These are phyloP conservation scores for Mus musculus DNA, from an alignment of 2,113 vertebrate genomes.

Conservation along the genomic window DNA sequence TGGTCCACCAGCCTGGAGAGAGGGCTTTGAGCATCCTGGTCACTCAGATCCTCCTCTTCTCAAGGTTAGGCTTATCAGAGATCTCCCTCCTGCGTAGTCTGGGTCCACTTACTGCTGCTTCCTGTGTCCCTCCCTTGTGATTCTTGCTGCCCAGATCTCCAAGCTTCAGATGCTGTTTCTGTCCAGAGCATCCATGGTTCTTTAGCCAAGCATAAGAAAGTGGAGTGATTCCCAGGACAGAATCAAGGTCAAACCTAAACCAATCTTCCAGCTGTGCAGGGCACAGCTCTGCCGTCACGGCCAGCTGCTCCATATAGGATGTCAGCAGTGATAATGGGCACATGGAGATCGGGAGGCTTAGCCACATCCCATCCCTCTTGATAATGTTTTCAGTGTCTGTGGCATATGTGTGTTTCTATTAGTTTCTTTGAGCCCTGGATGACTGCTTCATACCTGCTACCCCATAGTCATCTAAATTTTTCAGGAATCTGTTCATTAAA, in stretches of 20 bases:
- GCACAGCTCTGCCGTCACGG: neutral
- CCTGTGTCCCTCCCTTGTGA: neutral
- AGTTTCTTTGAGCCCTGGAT: neutral
- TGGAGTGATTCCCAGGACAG: neutral
- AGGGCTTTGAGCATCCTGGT: neutral
- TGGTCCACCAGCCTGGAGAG: neutral
- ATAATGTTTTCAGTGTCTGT: neutral
- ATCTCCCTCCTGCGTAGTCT: neutral
- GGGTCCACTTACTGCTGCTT: too few species aligned
- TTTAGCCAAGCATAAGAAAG: neutral
- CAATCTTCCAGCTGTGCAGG: neutral
- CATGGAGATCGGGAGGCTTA: neutral
- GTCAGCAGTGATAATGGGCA: neutral
- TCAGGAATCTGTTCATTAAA: neutral
- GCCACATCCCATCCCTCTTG: rapidly evolving
- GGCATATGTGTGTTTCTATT: neutral
- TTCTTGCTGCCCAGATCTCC: neutral
- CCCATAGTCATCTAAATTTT: neutral
- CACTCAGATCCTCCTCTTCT: neutral
- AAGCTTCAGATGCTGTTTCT: too few species aligned
- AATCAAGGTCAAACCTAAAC: neutral
- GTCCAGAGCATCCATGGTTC: neutral
- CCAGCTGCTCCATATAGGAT: neutral
- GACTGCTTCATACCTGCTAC: neutral
- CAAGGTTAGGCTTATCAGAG: neutral